These are phyloP conservation scores for Drosophila sucinea DNA, from an alignment of 1,140 invertebrate species.

Conservation along the genomic window DNA sequence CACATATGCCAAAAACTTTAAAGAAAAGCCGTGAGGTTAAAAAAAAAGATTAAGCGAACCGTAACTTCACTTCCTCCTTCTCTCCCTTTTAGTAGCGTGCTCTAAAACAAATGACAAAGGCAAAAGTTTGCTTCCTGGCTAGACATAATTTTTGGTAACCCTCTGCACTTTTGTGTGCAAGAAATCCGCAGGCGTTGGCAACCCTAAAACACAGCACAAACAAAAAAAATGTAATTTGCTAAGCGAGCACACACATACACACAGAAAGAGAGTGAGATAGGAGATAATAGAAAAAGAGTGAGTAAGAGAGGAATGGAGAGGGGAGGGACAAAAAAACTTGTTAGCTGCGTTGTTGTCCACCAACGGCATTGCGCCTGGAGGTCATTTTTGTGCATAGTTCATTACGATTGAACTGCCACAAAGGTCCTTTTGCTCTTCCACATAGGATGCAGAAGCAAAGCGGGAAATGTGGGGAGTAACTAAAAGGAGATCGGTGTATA, in stretches of 20 bases:
- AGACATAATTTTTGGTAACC: slow-evolving; percentile 71
- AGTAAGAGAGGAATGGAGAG: slow-evolving; percentile 13
- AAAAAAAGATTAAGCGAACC: slow-evolving; percentile 1
- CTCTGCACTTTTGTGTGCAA: slow-evolving; percentile 45
- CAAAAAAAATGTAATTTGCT: slow-evolving; percentile 69
- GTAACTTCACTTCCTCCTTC: neutral
- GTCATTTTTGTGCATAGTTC: slow-evolving; percentile 78
- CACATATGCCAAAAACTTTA: slow-evolving; percentile 5
- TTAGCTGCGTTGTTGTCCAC: slow-evolving; percentile 60
- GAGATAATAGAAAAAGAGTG: slow-evolving; percentile 14
- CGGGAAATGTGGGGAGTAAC: neutral
- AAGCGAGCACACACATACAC: slow-evolving; percentile 21
- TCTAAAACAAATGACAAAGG: slow-evolving; percentile 66
- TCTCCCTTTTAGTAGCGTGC: neutral
- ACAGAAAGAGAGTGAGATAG: slow-evolving; percentile 30
- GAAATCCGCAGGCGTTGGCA: slow-evolving; percentile 52
- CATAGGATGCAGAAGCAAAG: slow-evolving; percentile 6
- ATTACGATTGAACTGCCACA: slow-evolving; percentile 74
- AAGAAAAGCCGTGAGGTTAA: neutral
- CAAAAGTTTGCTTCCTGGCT: slow-evolving; percentile 77
- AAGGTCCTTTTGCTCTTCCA: slow-evolving; percentile 51
- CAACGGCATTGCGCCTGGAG: slow-evolving; percentile 56
- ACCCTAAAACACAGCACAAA: slow-evolving; percentile 52
- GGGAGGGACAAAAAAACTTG: slow-evolving; percentile 53
- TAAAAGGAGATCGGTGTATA: slow-evolving; percentile 7